phyloP scores from a whole-genome alignment of 1,140 invertebrate genomes.

The Drosophila varians region DNA sequence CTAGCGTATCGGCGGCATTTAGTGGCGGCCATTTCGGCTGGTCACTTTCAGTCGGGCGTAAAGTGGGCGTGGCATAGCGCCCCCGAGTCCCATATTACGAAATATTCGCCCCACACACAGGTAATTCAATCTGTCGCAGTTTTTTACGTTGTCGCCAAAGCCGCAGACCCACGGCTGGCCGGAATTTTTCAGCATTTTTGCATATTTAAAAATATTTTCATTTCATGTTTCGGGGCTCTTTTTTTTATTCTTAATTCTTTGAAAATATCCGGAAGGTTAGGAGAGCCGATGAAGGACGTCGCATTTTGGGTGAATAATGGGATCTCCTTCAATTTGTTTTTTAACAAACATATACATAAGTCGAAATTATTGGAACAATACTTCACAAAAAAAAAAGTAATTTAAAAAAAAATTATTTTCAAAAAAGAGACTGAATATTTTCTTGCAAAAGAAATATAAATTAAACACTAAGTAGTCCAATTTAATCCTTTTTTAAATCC shows the following conservation, averaged over 20 bases:
- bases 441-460: no score
- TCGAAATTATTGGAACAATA: no score
- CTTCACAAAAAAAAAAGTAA: no score
- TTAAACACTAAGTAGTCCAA: no score
- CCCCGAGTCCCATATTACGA: not conserved
- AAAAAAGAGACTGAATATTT: no score
- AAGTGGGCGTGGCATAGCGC: constrained; percentile 14
- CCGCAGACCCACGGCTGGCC: constrained; percentile 6
- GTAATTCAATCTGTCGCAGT: constrained; percentile 79
- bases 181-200: constrained; percentile 70
- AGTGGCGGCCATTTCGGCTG: constrained; percentile 42
- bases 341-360: no score
- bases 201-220: constrained; percentile 71
- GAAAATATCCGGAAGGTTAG: constrained; percentile 54
- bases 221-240: constrained; percentile 45
- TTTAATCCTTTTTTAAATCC: no score
- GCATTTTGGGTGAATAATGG: constrained; percentile 54
- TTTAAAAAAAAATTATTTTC: not conserved
- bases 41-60: constrained; percentile 26
- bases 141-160: constrained; percentile 54
- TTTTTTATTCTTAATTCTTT: constrained; percentile 16
- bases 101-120: constrained; percentile 19
- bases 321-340: not conserved
- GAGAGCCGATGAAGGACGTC: constrained; percentile 18
- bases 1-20: constrained; percentile 65